Conservation (phyloP, 2,888 invertebrate species). For the Trilocha varians region DNA sequence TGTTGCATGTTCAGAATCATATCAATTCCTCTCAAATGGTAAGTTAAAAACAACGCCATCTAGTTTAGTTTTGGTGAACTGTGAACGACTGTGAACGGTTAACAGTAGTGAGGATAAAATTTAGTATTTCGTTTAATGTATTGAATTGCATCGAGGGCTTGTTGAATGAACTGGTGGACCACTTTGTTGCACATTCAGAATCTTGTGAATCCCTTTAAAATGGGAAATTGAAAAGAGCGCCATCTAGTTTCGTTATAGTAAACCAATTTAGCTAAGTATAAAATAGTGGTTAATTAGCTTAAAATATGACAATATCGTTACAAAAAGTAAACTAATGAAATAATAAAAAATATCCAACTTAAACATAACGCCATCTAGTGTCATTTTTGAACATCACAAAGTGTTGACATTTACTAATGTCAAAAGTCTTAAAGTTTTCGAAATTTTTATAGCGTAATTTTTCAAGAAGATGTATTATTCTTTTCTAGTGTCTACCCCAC, state of each 20-base stretch:
- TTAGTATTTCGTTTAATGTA: too few species aligned
- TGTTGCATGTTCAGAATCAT: conserved; percentile 47
- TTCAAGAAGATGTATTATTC: background rate
- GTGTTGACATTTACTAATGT: too few species aligned
- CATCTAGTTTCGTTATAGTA: background rate
- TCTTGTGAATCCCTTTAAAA: conserved; percentile 24
- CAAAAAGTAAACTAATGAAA: too few species aligned
- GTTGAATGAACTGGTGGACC: conserved; percentile 46
- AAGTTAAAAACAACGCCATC: background rate
- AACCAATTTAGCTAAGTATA: too few species aligned
- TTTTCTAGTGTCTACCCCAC: conserved; percentile 43
- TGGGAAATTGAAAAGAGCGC: conserved; percentile 17
- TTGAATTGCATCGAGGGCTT: conserved; percentile 18
- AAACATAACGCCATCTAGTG: background rate
- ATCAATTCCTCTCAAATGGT: conserved; percentile 35
- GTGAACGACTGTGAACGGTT: background rate
- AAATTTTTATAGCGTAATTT: too few species aligned
- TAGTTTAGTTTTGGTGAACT: background rate
- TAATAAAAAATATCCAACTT: too few species aligned
- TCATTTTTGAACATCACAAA: too few species aligned
- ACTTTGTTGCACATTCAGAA: conserved; percentile 48
- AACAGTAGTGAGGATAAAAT: background rate
- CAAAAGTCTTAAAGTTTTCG: too few species aligned
- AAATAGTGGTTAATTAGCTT: too few species aligned
- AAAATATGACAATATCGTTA: too few species aligned